Base-by-base conservation (phyloP, 2,797 vertebrate species). In the Hapalemur alaotrensis region DNA sequence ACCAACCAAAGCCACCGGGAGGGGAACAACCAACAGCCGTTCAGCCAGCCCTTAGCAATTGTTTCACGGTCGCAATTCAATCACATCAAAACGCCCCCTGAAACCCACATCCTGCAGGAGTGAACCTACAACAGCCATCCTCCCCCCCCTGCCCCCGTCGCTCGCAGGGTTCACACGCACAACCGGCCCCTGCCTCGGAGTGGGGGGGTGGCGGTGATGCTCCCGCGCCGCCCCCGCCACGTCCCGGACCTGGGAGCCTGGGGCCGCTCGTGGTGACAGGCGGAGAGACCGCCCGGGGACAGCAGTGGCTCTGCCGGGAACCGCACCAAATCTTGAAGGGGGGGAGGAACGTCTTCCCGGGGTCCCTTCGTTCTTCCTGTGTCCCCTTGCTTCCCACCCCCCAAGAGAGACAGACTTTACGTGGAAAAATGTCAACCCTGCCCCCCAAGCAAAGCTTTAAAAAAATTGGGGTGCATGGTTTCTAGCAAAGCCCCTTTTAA, bases 21-120 rank as follows among this genome's bases (percentile, higher is more conserved):
- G 95, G 85, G 96, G 93, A 32, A 87, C 95, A 93, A 92, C 92
- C 93, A 83, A 93, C 88, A 95, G 96, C 96, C 35, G 52, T 65
- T 93, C 94, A 80, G 90, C 93, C 96, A 91, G 94, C 96, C 97
- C 95, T 73, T 32, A 96, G 96, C 96, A 93, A 97, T 98, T 97
- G 97, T 98, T 98, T 97, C 97, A 97, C 95, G 93, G 96, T 97
- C 96, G 93, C 96, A 97, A 98, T 98, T 97, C 90, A 98, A 98
- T 98, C 97, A 95, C 97, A 97, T 97, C 96, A 94, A 97, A 98
- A 97, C 97, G 96, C 97, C 97, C 94, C 96, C 98, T 91, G 97
- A 97, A 98, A 97, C 89, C 96, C 96, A 96, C 97, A 97, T 98
- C 97, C 97, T 97, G 97, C 88, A 91, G 96, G 91, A 95, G 96